Base-by-base conservation (phyloP, 2,113 vertebrate genomes). In the Illadopsis cleaveri region DNA sequence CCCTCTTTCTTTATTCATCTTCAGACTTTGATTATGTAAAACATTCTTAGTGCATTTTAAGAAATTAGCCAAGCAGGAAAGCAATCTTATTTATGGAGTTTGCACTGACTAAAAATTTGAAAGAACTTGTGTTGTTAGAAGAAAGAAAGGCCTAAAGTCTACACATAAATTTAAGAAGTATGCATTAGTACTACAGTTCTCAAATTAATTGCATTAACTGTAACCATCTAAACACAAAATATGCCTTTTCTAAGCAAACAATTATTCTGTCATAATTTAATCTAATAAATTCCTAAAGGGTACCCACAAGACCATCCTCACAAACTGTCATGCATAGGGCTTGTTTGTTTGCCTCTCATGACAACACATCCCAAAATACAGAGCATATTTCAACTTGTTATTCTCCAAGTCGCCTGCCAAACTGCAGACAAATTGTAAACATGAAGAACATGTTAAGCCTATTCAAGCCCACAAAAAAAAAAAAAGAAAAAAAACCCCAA, bases 321-420 rank as follows among this genome's bases (percentile, higher is more conserved):
- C 86, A 78, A 60, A 85, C 27, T 77, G 60, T 85, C 28, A 60
- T 54, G 22, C 42, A 44, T 30, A 80, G 78, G 40, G 42, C 85
- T 95, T 95, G 78, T 70, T 97, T 96, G 79, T 95, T 96, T 97
- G 92, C 90, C 86, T 95, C 86, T 91, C 62, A 40, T 70, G 61
- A 54, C 62, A 91, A 83, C 72, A 86, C 15, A n/a, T 72, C 44
- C 92, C 69, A 91, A 97, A 96, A 88, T 76, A 94, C 42, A 71
- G 76, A 87, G 75, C 79, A 69, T 87, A 93, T 95, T 96, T 97
- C 84, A 93, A 81, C 53, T 95, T 93, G 87, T 94, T 96, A 94
- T 88, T 71, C 77, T 87, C 81, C 14, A 10, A 94, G 38, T 83
- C 0, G 25, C 83, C 77, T 80, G 91, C 71, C 76, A 95, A 96